Conservation (phyloP, 2,888 invertebrate species). For the Himalopsyche anomala region DNA sequence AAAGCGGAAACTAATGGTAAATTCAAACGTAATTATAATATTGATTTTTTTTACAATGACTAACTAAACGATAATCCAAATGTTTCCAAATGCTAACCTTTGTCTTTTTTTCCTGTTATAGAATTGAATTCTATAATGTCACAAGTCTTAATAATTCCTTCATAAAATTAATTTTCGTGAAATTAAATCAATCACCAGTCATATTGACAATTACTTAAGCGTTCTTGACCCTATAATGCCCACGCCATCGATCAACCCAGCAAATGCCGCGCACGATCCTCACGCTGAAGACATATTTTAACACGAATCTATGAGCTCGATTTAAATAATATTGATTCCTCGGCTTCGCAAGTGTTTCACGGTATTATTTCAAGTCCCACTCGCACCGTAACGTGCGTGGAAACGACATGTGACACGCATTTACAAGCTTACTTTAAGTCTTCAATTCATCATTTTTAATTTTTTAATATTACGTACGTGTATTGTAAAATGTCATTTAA, state of each 20-base stretch:
- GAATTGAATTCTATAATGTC: too few relatives aligned
- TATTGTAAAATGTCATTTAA: background rate
- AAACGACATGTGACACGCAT: background rate
- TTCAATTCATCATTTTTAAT: constrained; percentile 1
- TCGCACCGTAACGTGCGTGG: background rate
- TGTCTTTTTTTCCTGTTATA: too few relatives aligned
- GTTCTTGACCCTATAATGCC: constrained; percentile 12
- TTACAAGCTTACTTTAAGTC: background rate
- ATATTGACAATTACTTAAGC: background rate
- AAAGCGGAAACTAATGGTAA: too few relatives aligned
- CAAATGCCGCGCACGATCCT: background rate
- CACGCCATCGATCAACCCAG: constrained; percentile 16
- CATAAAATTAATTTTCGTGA: background rate
- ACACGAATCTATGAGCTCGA: background rate
- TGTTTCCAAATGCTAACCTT: too few relatives aligned
- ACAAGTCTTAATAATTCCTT: background rate
- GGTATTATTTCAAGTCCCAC: background rate
- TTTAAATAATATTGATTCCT: constrained; percentile 24
- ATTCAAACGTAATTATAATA: too few relatives aligned
- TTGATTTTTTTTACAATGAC: too few relatives aligned
- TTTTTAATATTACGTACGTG: background rate
- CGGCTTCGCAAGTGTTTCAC: background rate
- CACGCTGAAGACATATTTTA: background rate
- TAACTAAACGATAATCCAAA: too few relatives aligned
- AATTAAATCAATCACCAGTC: background rate